Evolutionary conservation across 2,113 vertebrate genomes (phyloP), one percentile per base, ranked within the genome.

Genomic region (Genyomyrus donnyi): DNA sequence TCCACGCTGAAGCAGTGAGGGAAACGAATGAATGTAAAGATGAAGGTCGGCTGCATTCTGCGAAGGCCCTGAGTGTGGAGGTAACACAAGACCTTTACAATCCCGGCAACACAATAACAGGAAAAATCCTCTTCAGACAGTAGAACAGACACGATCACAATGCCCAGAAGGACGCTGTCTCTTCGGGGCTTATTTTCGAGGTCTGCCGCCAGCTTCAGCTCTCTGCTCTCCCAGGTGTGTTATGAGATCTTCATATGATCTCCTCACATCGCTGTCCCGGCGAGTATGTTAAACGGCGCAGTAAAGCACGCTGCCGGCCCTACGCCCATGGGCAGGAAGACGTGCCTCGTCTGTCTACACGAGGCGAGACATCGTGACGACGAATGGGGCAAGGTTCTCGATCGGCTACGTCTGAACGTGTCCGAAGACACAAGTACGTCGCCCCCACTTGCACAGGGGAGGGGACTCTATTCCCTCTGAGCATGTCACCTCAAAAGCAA

Each of bases 101-200:
- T 80, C 17, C 35, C 3, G 15, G 35, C 35, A 15, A 39, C 35
- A 80, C 74, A 80, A 80, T 80, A 80, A 42, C 74, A 42, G 11
- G 74, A 80, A 42, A 80, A 80, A 80, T 80, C 74, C 74, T 80
- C 74, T 42, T 42, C 74, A 80, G 74, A 80, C 35, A 42, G 74
- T 66, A 74, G 42, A 89, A 74, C 52, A 31, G 42, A 66, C 89
- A 85, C 27, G 49, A n/a, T 13, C 84, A 89, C 70, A 24, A 52
- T 80, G 80, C 39, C 42, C 83, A 85, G 83, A 85, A 85, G 83
- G 83, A 48, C 83, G 10, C 83, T 10, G 70, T 91, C 74, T 87
- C 66, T 42, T 74, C 27, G 53, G 58, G 83, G 66, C 48, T 89
- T 52, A 80, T 80, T 50, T 74, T 27, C 45, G 45, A 70, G 45